Conservation (phyloP, 23 tunicate genomes). For the Diplosoma virens region DNA sequence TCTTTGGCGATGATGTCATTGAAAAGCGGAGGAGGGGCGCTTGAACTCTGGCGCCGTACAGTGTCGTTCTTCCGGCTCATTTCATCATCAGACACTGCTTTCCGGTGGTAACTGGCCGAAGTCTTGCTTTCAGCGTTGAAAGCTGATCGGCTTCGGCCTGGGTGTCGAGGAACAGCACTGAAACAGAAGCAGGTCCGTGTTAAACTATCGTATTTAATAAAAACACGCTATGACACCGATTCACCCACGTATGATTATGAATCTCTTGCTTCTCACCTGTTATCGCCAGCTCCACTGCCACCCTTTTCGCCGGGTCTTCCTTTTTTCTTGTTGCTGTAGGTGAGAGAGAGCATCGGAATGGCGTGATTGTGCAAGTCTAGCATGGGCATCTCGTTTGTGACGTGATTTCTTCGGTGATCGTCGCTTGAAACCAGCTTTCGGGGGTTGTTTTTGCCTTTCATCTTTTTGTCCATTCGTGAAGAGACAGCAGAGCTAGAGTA, state of each 20-base stretch:
- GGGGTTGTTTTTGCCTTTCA: background rate
- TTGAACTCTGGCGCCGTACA: constrained; percentile 55
- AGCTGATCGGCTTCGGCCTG: background rate
- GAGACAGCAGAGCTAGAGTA: background rate
- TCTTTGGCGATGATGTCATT: too few relatives aligned
- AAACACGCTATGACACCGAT: too few relatives aligned
- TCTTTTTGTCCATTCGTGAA: constrained; percentile 9
- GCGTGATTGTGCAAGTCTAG: constrained; percentile 84
- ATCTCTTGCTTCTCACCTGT: constrained; percentile 4
- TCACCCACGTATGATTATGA: too few relatives aligned
- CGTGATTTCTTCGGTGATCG: background rate
- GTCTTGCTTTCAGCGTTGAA: background rate
- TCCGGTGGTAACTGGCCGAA: background rate
- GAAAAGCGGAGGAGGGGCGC: constrained; percentile 72
- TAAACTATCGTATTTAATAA: too few relatives aligned
- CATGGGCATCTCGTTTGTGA: constrained; percentile 31
- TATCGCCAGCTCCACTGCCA: too few relatives aligned
- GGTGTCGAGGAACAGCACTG: background rate
- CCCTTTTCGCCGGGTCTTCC: too few relatives aligned
- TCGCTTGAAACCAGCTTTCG: background rate
- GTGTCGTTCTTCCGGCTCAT: constrained; percentile 25
- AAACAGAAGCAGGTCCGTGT: too few relatives aligned
- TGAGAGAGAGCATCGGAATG: constrained; percentile 78
- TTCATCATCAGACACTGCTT: constrained; percentile 23
- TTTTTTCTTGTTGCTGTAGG: constrained; percentile 29